These are phyloP conservation scores for Phrynocephalus forsythii DNA, from an alignment of 2,797 vertebrate genomes.

Conservation along the genomic window DNA sequence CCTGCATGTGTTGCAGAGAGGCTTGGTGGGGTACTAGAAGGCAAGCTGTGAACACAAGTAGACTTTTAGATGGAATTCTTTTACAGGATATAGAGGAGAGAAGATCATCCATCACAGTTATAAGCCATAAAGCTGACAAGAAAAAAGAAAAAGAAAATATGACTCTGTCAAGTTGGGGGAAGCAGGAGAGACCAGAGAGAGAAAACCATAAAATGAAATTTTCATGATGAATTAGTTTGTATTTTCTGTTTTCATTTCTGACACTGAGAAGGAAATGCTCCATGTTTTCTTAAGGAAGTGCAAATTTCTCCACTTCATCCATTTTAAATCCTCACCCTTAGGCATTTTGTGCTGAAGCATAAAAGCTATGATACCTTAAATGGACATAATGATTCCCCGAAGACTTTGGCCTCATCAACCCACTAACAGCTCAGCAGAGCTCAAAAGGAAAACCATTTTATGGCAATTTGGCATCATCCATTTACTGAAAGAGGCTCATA, in stretches of 20 bases:
- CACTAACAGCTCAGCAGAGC: constrained; percentile 80
- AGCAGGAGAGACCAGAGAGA: constrained; percentile 79
- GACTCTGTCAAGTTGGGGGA: constrained; percentile 64
- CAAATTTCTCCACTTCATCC: constrained; percentile 95
- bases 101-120: constrained; percentile 69
- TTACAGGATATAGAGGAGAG: constrained; percentile 63
- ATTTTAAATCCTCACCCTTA: constrained; percentile 87
- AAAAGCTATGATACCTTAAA: constrained; percentile 88
- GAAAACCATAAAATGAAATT: constrained; percentile 83
- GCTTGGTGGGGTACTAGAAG: constrained; percentile 66
- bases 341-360: constrained; percentile 87
- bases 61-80: constrained; percentile 65
- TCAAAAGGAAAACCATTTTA: constrained; percentile 86
- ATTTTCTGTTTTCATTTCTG: constrained; percentile 87
- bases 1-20: constrained; percentile 60
- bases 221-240: constrained; percentile 89
- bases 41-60: constrained; percentile 77
- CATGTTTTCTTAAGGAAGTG: constrained; percentile 95
- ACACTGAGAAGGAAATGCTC: constrained; percentile 91
- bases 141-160: constrained; percentile 72
- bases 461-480: constrained; percentile 79
- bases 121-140: constrained; percentile 72
- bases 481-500: constrained; percentile 74
- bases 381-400: constrained; percentile 84
- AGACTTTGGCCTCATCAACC: constrained; percentile 84